Conservation (phyloP, 2,888 invertebrate species). For the Apocheima hispidaria region DNA sequence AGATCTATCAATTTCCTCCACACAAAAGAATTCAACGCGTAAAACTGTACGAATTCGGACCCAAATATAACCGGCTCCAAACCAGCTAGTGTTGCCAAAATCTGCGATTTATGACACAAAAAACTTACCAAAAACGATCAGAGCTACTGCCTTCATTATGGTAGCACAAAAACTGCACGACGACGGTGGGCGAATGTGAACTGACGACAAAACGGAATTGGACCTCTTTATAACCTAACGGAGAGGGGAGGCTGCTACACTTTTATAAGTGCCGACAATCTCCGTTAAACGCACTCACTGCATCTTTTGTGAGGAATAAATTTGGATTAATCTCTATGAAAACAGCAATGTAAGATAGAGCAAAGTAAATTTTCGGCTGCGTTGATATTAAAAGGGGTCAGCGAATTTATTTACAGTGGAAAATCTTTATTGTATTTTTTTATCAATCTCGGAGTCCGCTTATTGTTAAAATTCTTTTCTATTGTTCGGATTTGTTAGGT, state of each 20-base stretch:
- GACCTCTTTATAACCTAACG: constrained; percentile 60
- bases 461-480: constrained; percentile 35
- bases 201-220: constrained; percentile 56
- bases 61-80: constrained; percentile 29
- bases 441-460: constrained; percentile 25
- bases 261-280: constrained; percentile 34
- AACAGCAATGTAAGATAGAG: constrained; percentile 33
- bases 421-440: constrained; percentile 44
- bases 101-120: constrained; percentile 34
- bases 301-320: constrained; percentile 11
- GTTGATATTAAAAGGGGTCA: constrained; percentile 38
- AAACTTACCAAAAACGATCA: constrained; percentile 75
- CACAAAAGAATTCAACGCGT: constrained; percentile 33
- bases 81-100: constrained; percentile 24
- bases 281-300: constrained; percentile 20
- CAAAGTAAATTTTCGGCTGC: constrained; percentile 5
- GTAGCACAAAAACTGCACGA: constrained; percentile 51
- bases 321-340: background rate
- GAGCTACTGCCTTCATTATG: constrained; percentile 70
- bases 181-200: constrained; percentile 49
- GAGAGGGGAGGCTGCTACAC: constrained; percentile 52
- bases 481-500: constrained; percentile 25
- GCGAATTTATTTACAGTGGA: constrained; percentile 40
- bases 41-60: background rate
- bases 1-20: constrained; percentile 6